These are phyloP conservation scores for Drosophila cardini DNA, from an alignment of 1,140 invertebrate species.

Conservation along the genomic window DNA sequence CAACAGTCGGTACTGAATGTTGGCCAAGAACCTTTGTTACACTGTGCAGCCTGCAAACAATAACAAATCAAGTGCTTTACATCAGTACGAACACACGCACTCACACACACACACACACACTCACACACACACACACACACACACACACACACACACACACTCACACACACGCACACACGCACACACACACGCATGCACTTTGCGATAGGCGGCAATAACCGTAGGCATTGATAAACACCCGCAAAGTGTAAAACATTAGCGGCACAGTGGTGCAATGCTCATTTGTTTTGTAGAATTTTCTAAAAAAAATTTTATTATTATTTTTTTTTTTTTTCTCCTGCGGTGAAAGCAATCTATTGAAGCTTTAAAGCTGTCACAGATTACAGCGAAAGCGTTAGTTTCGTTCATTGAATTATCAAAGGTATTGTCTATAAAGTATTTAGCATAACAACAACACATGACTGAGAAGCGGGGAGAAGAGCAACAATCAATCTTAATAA, in stretches of 20 bases:
- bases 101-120: background rate
- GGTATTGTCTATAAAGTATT: conserved; percentile 11
- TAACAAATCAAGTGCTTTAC: conserved; percentile 46
- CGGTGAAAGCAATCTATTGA: conserved; percentile 49
- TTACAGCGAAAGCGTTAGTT: conserved; percentile 18
- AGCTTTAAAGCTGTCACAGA: conserved; percentile 23
- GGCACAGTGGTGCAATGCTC: conserved; percentile 32
- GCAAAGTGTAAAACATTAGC: conserved; percentile 52
- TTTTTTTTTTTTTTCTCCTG: background rate
- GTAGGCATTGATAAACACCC: conserved; percentile 54
- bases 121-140: conserved; percentile 2
- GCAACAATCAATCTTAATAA: background rate
- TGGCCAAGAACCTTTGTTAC: conserved; percentile 1
- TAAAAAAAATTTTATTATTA: too few species aligned
- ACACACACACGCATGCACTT: conserved; percentile 13
- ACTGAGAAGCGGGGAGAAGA: background rate
- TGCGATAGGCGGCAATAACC: conserved; percentile 48
- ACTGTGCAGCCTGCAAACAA: conserved; percentile 21
- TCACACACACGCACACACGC: conserved; percentile 8
- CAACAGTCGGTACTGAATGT: conserved; percentile 35
- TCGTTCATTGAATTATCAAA: conserved; percentile 11
- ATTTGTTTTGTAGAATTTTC: conserved; percentile 16
- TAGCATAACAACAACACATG: conserved; percentile 22
- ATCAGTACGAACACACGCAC: conserved; percentile 28
- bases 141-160: conserved; percentile 6